Evolutionary conservation across 2,797 vertebrate genomes (phyloP), one percentile per base, ranked within the genome.

Genomic region (Emydoidea blandingii): DNA sequence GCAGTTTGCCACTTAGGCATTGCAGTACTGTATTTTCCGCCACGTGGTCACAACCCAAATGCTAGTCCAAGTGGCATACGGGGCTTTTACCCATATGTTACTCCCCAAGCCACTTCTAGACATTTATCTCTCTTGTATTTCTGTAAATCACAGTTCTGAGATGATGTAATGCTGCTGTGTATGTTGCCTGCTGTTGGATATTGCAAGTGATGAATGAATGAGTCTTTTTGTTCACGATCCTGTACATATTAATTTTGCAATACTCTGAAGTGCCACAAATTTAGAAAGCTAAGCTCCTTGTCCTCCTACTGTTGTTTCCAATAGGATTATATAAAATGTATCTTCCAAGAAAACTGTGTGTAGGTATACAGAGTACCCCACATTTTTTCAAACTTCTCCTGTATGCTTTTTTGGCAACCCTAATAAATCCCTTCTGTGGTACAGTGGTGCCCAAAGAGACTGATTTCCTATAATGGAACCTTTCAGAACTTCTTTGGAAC

Each of bases 141-240:
- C 86, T 18, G 5, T 72, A 56, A 19, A 47, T 72, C 53, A 7
- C 4, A 62, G 23, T 8, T 11, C 31, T 31, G 4, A 12, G 7
- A 49, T 87, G 29, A 72, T 86, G 8, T 80, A 4, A 44, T 92
- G 76, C 41, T 52, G 53, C 0, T 56, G 50, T 27, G 8, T 47
- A 21, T 0, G 0, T 54, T 86, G 23, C 10, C 31, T 72, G 80
- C 0, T 8, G 23, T 79, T 72, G 25, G 3, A 29, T 41, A 62
- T 29, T 80, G 18, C 29, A 10, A 10, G 5, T 5, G 31, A 49
- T 29, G 27, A 29, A 44, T 49, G 74, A 78, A 27, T 41, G 9
- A 49, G 2, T 44, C 25, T 49, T 27, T 44, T 29, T 47, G 14
- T 27, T 78, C 25, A 78, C 1, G 15, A 29, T 68, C 81, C 4